Base-by-base conservation (phyloP, 2,888 invertebrate species). In the Mythimna impura region DNA sequence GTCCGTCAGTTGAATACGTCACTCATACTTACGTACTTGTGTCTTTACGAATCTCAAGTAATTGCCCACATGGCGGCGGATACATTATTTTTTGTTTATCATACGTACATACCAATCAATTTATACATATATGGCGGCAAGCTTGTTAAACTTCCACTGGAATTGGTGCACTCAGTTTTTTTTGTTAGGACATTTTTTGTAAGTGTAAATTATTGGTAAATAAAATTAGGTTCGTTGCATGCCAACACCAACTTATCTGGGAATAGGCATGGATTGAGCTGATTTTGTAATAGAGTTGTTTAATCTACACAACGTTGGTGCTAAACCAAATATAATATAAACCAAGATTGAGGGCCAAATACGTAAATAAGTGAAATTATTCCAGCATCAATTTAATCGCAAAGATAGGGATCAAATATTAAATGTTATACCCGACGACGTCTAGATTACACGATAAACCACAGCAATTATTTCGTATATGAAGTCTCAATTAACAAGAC, bases 81-180 rank as follows among this genome's bases (percentile, higher is more conserved):
- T 67, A 66, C 61, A 77, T 80, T 50, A 54, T 70, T 83, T 85
- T 85, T 73, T 73, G 57, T 70, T 65, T 67, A 60, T 50, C 55
- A 76, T 66, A 71, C 67, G 71, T 73, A 66, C 69, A 60, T 66
- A 70, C 82, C 82, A 84, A 86, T 84, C 84, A 84, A 79, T 78
- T 71, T 60, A 47, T 10, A 75, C 86, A 7, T 71, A 71, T 63
- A 81, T 70, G 79, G 79, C 2, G 55, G n/a, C 20, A 61, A 57
- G 66, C 72, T 70, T 66, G 67, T 81, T 67, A 71, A 71, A 73
- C 52, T 73, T 63, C 43, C 9, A 60, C 61, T 71, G 55, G 61
- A 73, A 74, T 72, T 71, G 60, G 65, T 78, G 78, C 70, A 71
- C 14, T 47, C 4, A 52, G 47, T 64, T 83, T 74, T n/a, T 85